Evolutionary conservation across 1,140 invertebrate species (phyloP).

Genomic region (Heliconius nattereri): DNA sequence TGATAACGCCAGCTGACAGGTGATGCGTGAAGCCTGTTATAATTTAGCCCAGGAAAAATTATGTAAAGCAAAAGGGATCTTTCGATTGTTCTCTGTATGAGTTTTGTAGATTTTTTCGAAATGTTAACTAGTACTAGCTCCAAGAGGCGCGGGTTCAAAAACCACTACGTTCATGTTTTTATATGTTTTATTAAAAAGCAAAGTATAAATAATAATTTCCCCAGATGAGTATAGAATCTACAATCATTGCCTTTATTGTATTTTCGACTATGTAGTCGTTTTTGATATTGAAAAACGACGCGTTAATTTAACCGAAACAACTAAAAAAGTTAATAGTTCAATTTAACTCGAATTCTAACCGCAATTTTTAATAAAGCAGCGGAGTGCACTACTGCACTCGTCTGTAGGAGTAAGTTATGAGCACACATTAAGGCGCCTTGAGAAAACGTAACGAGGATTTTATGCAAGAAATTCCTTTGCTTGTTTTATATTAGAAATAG

Average conservation of each 20-base stretch:
- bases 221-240: too few relatives aligned
- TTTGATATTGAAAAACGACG: too few relatives aligned
- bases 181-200: too few relatives aligned
- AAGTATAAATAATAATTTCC: too few relatives aligned
- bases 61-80: conserved; percentile 20
- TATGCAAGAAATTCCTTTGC: neutral
- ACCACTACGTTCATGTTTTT: too few relatives aligned
- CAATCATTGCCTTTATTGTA: too few relatives aligned
- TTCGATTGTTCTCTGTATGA: conserved; percentile 7
- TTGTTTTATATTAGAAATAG: neutral
- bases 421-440: neutral
- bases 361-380: neutral
- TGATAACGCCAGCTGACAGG: conserved; percentile 49
- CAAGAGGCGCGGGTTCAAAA: too few relatives aligned
- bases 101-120: neutral
- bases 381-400: neutral
- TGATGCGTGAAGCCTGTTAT: conserved; percentile 42
- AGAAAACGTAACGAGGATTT: conserved; percentile 2
- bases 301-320: neutral
- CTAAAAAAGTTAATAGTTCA: neutral
- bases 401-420: neutral
- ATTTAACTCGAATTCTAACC: neutral
- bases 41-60: conserved; percentile 38
- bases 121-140: too few relatives aligned
- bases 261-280: too few relatives aligned